phyloP scores from a whole-genome alignment of 2,797 vertebrate species.

The Acanthiza pusilla region DNA sequence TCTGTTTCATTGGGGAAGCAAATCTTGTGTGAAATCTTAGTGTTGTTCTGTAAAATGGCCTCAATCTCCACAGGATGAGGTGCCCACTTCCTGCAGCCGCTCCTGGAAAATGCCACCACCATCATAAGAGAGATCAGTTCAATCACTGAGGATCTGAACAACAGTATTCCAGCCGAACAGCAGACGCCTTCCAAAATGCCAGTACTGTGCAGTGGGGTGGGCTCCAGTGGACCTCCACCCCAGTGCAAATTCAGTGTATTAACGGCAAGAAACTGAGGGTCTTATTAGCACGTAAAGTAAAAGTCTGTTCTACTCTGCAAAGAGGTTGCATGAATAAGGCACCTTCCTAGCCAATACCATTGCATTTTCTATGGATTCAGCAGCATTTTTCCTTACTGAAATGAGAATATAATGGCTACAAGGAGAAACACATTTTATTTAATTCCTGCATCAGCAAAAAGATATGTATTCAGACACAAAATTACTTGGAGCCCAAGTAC shows the following conservation, averaged over 20 bases:
- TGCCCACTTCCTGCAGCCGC: conserved; percentile 88
- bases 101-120: conserved; percentile 70
- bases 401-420: neutral
- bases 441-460: neutral
- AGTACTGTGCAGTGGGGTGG: fast-evolving
- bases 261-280: neutral
- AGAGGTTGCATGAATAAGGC: neutral
- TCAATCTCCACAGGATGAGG: conserved; percentile 91
- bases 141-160: neutral
- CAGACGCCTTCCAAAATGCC: neutral
- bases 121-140: neutral
- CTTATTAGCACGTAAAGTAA: neutral
- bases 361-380: neutral
- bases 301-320: neutral
- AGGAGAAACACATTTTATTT: neutral
- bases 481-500: neutral
- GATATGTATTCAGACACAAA: neutral
- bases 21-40: conserved; percentile 88
- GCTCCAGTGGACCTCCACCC: neutral
- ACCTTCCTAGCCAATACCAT: neutral
- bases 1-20: conserved; percentile 87
- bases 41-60: conserved; percentile 85
- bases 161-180: neutral
- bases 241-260: neutral
- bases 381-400: neutral